Conservation (phyloP, 2,888 invertebrate species). For the Drosophila birchii region DNA sequence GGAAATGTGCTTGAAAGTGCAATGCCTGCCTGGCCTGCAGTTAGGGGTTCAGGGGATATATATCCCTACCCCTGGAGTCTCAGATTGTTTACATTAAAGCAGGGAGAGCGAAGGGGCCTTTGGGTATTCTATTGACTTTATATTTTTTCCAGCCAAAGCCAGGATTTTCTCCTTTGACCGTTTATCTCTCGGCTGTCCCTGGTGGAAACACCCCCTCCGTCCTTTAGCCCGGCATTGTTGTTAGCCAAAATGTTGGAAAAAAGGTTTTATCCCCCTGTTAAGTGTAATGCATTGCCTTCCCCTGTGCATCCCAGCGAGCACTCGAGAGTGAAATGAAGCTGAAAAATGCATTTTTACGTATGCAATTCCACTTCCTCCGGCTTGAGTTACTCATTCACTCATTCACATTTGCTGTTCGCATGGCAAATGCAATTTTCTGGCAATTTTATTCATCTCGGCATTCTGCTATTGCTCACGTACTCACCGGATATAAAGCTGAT, state of each 20-base stretch:
- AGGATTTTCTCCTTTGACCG: slow-evolving; percentile 21
- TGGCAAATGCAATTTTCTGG: slow-evolving; percentile 62
- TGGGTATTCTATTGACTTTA: slow-evolving; percentile 69
- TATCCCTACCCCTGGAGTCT: slow-evolving; percentile 57
- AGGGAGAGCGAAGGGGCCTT: slow-evolving; percentile 34
- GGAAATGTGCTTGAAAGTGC: background rate
- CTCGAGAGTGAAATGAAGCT: slow-evolving; percentile 84
- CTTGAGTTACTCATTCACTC: slow-evolving; percentile 32
- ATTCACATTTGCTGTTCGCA: slow-evolving; percentile 32
- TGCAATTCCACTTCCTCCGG: slow-evolving; percentile 21
- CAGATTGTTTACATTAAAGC: slow-evolving; percentile 58
- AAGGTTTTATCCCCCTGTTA: slow-evolving; percentile 56
- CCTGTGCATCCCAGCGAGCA: slow-evolving; percentile 51
- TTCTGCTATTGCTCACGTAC: slow-evolving; percentile 50
- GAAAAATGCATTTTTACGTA: slow-evolving; percentile 80
- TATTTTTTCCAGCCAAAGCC: slow-evolving; percentile 17
- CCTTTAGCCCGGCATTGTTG: slow-evolving; percentile 65
- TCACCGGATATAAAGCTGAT: slow-evolving; percentile 92
- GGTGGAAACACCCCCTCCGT: background rate
- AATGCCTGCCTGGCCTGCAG: background rate
- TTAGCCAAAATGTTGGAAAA: slow-evolving; percentile 77
- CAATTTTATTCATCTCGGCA: slow-evolving; percentile 48
- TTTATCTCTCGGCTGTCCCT: slow-evolving; percentile 11
- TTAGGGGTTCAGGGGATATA: slow-evolving; percentile 5
- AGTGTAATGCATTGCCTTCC: slow-evolving; percentile 67